Conservation (phyloP, 2,888 invertebrate genomes). For the Argyra leucocephala region DNA sequence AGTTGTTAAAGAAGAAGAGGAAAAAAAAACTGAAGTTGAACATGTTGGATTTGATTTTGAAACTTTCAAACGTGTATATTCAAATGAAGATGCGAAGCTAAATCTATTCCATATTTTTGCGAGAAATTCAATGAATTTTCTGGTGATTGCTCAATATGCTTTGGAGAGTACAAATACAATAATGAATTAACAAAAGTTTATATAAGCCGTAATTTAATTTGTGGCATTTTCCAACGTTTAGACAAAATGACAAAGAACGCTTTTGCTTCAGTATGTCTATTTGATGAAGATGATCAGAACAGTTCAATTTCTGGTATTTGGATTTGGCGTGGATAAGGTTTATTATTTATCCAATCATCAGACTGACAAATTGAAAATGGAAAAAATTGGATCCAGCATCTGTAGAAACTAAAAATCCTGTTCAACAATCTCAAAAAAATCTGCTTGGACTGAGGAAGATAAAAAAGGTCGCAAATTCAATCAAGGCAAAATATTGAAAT, state of each 20-base stretch:
- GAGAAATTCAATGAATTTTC: constrained; percentile 81
- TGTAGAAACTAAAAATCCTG: constrained; percentile 74
- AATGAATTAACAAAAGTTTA: constrained; percentile 84
- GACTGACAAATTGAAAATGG: constrained; percentile 97
- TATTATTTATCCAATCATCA: constrained; percentile 80
- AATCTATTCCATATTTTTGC: constrained; percentile 96
- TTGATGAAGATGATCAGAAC: constrained; percentile 85
- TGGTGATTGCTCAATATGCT: constrained; percentile 94
- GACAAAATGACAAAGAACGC: constrained; percentile 97
- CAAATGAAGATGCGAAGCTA: constrained; percentile 88
- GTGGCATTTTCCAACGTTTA: constrained; percentile 94
- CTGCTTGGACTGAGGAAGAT: constrained; percentile 81
- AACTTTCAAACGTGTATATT: constrained; percentile 94
- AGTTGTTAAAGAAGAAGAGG: constrained; percentile 55
- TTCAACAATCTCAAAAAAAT: constrained; percentile 82
- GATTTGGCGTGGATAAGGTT: constrained; percentile 94
- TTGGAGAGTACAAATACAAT: constrained; percentile 91
- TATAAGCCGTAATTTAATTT: constrained; percentile 97
- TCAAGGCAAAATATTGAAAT: constrained; percentile 99
- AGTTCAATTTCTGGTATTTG: constrained; percentile 92
- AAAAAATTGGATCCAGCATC: constrained; percentile 76
- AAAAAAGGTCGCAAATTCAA: constrained; percentile 85
- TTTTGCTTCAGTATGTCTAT: constrained; percentile 87
- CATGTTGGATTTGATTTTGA: constrained; percentile 93
- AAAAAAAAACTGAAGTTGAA: constrained; percentile 68